Conservation (phyloP, 2,888 invertebrate genomes). For the Exocentrus adspersus region DNA sequence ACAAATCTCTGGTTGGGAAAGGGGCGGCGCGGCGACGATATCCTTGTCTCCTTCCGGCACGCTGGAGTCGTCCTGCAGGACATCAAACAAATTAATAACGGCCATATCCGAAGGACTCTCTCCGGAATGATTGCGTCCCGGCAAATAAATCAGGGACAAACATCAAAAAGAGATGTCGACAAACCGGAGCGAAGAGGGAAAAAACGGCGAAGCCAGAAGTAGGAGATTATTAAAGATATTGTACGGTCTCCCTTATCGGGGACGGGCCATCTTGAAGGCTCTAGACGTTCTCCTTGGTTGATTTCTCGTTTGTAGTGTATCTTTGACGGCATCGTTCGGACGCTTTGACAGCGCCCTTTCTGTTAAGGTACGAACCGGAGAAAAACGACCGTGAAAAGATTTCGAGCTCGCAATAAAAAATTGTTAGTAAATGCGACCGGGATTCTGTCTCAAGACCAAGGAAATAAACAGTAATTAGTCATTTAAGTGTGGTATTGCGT, state of each 20-base stretch:
- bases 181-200: constrained; percentile 28
- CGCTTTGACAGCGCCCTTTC: not conserved
- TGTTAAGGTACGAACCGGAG: too few species aligned
- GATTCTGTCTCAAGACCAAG: not conserved
- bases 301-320: not conserved
- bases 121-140: constrained; percentile 39
- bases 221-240: constrained; percentile 26
- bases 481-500: too few species aligned
- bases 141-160: constrained; percentile 44
- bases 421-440: too few species aligned
- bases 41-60: not conserved
- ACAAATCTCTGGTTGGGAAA: not conserved
- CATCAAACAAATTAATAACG: constrained; percentile 42
- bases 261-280: constrained; percentile 12
- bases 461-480: not conserved
- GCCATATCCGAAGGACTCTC: constrained; percentile 37
- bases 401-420: too few species aligned
- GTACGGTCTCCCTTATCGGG: constrained; percentile 11
- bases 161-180: constrained; percentile 45
- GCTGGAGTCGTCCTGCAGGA: constrained; percentile 4
- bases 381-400: too few species aligned
- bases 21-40: not conserved
- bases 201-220: constrained; percentile 16
- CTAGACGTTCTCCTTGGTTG: not conserved
- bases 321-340: not conserved